Conservation (phyloP, 2,888 invertebrate genomes). For the Camptogramma bilineatum region DNA sequence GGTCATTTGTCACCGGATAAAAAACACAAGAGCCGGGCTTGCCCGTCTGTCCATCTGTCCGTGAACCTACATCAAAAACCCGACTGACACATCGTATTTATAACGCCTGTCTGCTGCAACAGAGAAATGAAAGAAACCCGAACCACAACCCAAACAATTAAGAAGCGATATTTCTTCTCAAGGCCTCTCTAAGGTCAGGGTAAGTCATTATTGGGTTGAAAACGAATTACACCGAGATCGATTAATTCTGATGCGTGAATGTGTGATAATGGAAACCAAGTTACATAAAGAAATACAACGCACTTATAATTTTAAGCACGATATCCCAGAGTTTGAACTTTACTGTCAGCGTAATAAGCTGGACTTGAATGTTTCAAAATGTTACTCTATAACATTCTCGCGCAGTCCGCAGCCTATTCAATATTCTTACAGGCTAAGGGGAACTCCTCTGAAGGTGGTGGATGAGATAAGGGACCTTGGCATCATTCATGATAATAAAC, state of each 20-base stretch:
- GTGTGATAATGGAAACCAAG: background rate
- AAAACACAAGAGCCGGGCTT: conserved; percentile 63
- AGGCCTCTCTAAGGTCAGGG: conserved; percentile 14
- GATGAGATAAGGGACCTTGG: too few species aligned
- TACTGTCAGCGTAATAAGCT: too few species aligned
- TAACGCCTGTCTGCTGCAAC: conserved; percentile 59
- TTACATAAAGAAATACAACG: too few species aligned
- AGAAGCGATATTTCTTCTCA: conserved; percentile 42
- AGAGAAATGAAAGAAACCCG: conserved; percentile 44
- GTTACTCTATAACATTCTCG: too few species aligned
- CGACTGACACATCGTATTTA: conserved; percentile 74
- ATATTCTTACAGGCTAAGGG: too few species aligned
- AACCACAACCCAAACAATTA: conserved; percentile 42
- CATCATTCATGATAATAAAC: too few species aligned
- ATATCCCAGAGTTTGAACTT: too few species aligned
- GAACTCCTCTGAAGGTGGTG: too few species aligned
- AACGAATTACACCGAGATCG: conserved; percentile 8
- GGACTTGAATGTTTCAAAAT: too few species aligned
- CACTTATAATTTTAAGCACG: too few species aligned
- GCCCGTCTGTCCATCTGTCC: conserved; percentile 76
- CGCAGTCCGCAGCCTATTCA: too few species aligned
- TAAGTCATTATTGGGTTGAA: conserved; percentile 17
- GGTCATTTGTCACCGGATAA: conserved; percentile 75
- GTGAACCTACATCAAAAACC: conserved; percentile 73
- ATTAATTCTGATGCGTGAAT: background rate